Conservation (phyloP, 2,113 vertebrate genomes). For the Sebastes schlegelii region DNA sequence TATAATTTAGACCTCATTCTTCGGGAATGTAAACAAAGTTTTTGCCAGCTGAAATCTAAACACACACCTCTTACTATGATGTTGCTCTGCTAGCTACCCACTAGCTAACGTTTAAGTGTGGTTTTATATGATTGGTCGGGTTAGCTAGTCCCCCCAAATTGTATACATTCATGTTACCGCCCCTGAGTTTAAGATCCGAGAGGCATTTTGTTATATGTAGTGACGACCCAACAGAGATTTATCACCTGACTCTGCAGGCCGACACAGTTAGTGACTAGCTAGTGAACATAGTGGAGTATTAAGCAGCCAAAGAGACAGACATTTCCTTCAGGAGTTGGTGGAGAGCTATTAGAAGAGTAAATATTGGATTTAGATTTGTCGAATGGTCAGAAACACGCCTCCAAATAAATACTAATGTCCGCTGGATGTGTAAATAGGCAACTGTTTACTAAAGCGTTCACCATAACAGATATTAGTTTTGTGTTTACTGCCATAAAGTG, state of each 20-base stretch:
- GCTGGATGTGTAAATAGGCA: not conserved
- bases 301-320: not conserved
- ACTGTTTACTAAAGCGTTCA: not conserved
- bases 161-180: not conserved
- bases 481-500: no score
- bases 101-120: not conserved
- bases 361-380: slow-evolving; percentile 4
- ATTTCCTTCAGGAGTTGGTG: not conserved
- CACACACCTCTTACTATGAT: not conserved
- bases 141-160: not conserved
- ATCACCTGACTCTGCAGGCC: not conserved
- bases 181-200: no score
- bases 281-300: not conserved
- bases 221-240: not conserved
- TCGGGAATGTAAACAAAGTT: not conserved
- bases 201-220: not conserved
- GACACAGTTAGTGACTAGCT: not conserved
- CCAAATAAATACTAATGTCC: not conserved
- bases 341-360: not conserved
- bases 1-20: not conserved
- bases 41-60: not conserved
- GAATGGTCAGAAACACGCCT: not conserved
- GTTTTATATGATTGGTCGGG: not conserved
- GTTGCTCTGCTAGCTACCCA: not conserved
- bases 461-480: not conserved